Conservation (phyloP, 2,797 vertebrate genomes). For the Poecilia wingei region DNA sequence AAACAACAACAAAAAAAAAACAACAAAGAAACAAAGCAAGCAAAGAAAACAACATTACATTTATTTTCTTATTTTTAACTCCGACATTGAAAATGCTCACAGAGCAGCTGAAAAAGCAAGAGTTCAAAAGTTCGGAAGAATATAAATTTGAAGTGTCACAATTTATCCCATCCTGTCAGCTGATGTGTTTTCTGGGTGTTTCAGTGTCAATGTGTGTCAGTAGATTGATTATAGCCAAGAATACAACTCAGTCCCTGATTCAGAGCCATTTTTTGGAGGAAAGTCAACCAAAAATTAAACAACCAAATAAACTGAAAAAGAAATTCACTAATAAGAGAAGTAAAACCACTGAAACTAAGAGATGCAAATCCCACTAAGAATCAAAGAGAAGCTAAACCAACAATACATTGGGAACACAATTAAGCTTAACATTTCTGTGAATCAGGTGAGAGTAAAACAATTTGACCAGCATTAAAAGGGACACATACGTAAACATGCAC, state of each 20-base stretch:
- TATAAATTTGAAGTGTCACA: background rate
- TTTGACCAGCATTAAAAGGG: background rate
- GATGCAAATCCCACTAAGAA: background rate
- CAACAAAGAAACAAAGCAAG: background rate
- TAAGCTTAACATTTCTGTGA: background rate
- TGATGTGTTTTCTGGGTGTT: background rate
- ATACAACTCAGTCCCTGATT: background rate
- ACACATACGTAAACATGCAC: background rate
- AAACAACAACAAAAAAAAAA: background rate
- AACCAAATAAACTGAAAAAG: background rate
- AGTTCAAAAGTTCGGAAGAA: constrained; percentile 14
- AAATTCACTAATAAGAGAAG: background rate
- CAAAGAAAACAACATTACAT: background rate
- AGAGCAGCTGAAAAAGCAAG: constrained; percentile 1
- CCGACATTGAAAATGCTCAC: background rate
- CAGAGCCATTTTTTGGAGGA: background rate
- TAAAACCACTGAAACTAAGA: too few species aligned
- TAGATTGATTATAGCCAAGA: background rate
- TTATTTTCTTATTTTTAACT: background rate
- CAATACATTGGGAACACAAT: background rate
- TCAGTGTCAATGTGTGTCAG: background rate
- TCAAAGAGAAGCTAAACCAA: background rate
- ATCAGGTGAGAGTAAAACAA: background rate
- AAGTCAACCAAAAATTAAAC: background rate
- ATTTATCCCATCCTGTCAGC: background rate